Conservation (phyloP, 92 coral and sea anemone genomes). For the Siderastrea radians region DNA sequence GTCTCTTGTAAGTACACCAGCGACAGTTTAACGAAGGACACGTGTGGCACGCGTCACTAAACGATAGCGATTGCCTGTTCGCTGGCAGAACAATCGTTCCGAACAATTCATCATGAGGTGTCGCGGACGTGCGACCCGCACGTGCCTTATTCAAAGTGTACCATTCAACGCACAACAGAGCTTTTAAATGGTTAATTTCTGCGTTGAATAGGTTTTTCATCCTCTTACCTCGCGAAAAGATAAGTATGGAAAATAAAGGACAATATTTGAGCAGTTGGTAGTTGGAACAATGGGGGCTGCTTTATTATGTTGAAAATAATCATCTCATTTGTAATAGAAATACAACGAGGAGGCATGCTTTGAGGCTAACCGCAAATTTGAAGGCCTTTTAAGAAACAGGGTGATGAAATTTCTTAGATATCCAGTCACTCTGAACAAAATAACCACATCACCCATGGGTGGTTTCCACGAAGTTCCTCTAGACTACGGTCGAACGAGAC, state of each 20-base stretch:
- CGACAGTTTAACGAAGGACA: background rate
- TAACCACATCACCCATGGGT: no score
- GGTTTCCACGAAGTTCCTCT: no score
- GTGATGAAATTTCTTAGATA: no score
- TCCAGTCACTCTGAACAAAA: no score
- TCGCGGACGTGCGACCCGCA: conserved; percentile 12
- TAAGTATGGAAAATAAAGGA: background rate
- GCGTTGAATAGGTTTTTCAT: background rate
- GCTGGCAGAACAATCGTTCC: conserved; percentile 15
- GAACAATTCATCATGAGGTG: conserved; percentile 2
- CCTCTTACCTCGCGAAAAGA: background rate
- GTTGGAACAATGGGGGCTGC: background rate
- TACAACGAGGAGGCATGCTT: background rate
- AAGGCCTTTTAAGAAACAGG: no score
- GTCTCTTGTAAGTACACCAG: background rate
- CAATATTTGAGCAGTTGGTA: conserved; percentile 21
- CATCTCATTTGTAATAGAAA: background rate
- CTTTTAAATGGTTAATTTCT: conserved; percentile 3
- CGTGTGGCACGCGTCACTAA: conserved; percentile 26
- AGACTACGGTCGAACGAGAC: no score
- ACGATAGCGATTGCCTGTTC: conserved; percentile 22
- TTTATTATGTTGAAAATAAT: background rate
- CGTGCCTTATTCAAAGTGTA: conserved; percentile 16
- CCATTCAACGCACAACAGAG: conserved; percentile 12
- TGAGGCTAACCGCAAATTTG: background rate